Base-by-base conservation (phyloP, 2,888 invertebrate genomes). In the Lutraria lutraria region DNA sequence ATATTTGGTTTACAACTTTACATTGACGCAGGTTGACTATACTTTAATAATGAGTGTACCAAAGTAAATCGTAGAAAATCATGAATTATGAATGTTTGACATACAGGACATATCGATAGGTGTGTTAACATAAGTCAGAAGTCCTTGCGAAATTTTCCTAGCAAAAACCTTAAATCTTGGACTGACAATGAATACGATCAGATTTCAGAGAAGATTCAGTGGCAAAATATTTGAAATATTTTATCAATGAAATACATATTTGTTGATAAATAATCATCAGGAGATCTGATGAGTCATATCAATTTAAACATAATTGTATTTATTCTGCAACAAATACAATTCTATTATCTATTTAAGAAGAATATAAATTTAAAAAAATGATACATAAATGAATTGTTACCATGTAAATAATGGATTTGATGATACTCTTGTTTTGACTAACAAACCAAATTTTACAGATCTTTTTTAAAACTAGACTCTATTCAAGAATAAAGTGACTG, bases 1-100 rank as follows among this genome's bases (percentile, higher is more conserved):
- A 76, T 76, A 31, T 76, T 76, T 16, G 76, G 76, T 34, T 31
- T 72, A n/a, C 25, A 63, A n/a, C 63, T 63, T 63, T 21, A 31
- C 16, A 34, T 10, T 76, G 76, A 76, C 76, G 31, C 76, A 76
- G 34, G 76, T 4, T 34, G 16, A 15, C 0, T 15, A 16, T 34
- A 34, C 34, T 72, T 63, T n/a, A n/a, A n/a, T n/a, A 63, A n/a
- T 68, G 63, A 68, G 63, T 68, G n/a, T 10, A 25, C 63, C 13
- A 68, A n/a, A 2, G 63, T 68, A 25, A 68, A 68, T 68, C 63
- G 25, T 68, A 25, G n/a, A 68, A 72, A 13, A 31, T 34, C 76
- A 76, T 76, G 29, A 76, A 34, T 19, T 34, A 76, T 76, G 31
- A 76, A 34, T 76, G 31, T 31, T 12, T 19, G 2, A n/a, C n/a